Base-by-base conservation (phyloP, 2,888 invertebrate genomes). In the Ophion ellenae region DNA sequence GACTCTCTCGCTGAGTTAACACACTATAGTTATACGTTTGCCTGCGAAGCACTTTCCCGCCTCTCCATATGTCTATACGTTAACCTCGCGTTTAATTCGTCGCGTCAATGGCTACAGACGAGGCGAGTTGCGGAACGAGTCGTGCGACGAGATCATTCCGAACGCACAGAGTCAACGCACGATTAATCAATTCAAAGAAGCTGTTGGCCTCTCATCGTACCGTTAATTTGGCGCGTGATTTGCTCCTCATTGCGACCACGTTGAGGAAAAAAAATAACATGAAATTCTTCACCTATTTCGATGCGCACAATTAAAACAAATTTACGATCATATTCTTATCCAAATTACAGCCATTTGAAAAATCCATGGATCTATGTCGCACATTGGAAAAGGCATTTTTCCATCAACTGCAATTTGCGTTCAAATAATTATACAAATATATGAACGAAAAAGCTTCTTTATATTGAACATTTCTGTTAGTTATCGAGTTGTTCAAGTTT, bases 121-220 rank as follows among this genome's bases (percentile, higher is more conserved):
- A 24, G 36, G 32, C 32, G 76, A 66, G 32, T 76, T 76, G 66
- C 76, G 76, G 76, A 53, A 66, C 64, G 66, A 53, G 66, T 64
- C 53, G 66, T n/a, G 53, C 53, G 53, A 57, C 76, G 66, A 67
- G 53, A 53, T 32, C 32, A 32, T 67, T 67, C 36, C 76, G 40
- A 67, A 69, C 69, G 69, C 59, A 14, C 59, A 28, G 78, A 78
- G 78, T 83, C 78, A 78, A 78, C 47, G 77, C 17, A 78, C 78
- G 73, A 78, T 83, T 78, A 73, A 83, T 78, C 67, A 74, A 83
- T 83, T 83, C 83, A 78, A 74, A 78, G 73, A 83, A 73, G 76
- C 66, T 77, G 32, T 69, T 69, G 77, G 61, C 78, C 78, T 78
- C 45, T 61, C 61, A 70, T 28, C 66, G 70, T 79, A 61, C 79